Evolutionary conservation across 2,888 invertebrate genomes (phyloP).

Genomic region (Griposia aprilina): DNA sequence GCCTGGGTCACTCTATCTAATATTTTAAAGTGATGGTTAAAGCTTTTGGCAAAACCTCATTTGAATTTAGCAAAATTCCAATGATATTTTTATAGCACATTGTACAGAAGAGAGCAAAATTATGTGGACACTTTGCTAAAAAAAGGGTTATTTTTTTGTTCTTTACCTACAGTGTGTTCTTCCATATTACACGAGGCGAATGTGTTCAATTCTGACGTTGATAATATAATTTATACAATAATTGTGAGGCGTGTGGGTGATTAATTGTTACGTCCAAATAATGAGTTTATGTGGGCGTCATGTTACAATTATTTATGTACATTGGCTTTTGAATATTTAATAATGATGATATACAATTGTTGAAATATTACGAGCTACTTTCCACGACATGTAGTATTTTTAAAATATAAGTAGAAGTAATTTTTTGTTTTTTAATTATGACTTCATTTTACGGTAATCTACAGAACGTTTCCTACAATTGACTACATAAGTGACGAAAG

Average conservation of each 20-base stretch:
- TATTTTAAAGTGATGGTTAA: not conserved
- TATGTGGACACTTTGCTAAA: not conserved
- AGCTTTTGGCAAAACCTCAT: not conserved
- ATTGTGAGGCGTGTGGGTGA: constrained; percentile 20
- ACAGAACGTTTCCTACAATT: not conserved
- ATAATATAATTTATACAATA: constrained; percentile 28
- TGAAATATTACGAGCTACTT: not conserved
- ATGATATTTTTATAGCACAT: not conserved
- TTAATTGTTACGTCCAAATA: constrained; percentile 39
- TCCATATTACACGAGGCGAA: not conserved
- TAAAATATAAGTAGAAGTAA: not conserved
- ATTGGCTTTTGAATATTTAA: constrained; percentile 34
- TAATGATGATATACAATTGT: not conserved
- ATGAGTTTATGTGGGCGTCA: constrained; percentile 20
- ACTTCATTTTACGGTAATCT: not conserved
- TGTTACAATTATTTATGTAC: constrained; percentile 12
- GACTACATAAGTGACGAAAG: not conserved
- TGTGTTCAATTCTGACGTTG: constrained; percentile 16
- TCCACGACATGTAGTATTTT: not conserved
- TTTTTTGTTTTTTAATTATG: not conserved
- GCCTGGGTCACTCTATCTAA: not conserved
- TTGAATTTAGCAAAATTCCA: not conserved
- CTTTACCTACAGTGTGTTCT: not conserved
- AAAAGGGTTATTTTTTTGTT: not conserved
- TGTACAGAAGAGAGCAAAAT: not conserved